Evolutionary conservation across 1,140 invertebrate genomes (phyloP).

Genomic region (Drosophila miranda): DNA sequence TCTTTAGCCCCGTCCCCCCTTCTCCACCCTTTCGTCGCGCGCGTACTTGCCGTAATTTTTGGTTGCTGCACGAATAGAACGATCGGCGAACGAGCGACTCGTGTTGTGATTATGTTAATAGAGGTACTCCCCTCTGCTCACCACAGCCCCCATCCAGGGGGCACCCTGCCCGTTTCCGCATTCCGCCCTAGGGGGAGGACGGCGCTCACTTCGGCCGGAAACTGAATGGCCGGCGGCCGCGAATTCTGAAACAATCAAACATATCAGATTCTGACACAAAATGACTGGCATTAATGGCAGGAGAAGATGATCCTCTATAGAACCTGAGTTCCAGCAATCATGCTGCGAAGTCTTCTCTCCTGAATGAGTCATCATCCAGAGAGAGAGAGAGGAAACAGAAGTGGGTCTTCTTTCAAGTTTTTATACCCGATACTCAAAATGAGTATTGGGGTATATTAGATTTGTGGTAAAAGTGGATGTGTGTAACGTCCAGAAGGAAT

Average conservation of each 20-base stretch:
- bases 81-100: slow-evolving; percentile 56
- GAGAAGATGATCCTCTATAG: slow-evolving; percentile 24
- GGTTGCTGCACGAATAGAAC: slow-evolving; percentile 28
- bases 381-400: background rate
- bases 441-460: no score
- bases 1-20: background rate
- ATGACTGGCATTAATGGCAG: slow-evolving; percentile 41
- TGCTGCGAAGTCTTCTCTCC: no score
- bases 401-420: background rate
- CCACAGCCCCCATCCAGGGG: background rate
- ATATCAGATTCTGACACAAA: slow-evolving; percentile 36
- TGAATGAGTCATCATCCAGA: slow-evolving; percentile 33
- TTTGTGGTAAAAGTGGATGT: no score
- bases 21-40: slow-evolving; percentile 3
- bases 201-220: slow-evolving; percentile 73
- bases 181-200: slow-evolving; percentile 47
- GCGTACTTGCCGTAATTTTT: slow-evolving; percentile 69
- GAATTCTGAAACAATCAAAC: slow-evolving; percentile 53
- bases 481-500: no score
- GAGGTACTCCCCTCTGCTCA: slow-evolving; percentile 42
- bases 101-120: slow-evolving; percentile 82
- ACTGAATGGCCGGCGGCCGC: slow-evolving; percentile 69
- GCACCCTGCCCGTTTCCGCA: slow-evolving; percentile 32
- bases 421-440: no score
- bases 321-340: background rate